phyloP scores from a whole-genome alignment of 2,113 vertebrate species.

The Speoplatyrhinus poulsoni region DNA sequence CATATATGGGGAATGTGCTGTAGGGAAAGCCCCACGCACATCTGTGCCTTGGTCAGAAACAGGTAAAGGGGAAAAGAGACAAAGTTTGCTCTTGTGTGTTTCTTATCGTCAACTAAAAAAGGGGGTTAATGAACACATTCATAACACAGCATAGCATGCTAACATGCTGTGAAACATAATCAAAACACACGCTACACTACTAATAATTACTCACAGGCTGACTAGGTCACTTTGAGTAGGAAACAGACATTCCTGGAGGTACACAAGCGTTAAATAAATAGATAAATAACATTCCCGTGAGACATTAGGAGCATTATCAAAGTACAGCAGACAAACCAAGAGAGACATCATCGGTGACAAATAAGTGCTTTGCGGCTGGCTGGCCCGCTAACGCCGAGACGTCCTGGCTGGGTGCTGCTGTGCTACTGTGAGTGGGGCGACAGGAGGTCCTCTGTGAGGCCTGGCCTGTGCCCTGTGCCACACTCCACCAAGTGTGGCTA shows the following conservation, averaged over 20 bases:
- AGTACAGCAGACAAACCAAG: conserved; percentile 11
- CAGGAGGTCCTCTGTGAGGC: not conserved
- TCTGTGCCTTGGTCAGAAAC: conserved; percentile 33
- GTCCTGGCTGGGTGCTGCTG: conserved; percentile 11
- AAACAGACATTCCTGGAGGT: not conserved
- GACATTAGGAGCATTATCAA: conserved; percentile 31
- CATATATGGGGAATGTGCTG: not conserved
- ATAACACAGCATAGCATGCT: too few species aligned
- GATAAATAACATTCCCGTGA: not conserved
- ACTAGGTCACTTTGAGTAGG: conserved; percentile 8
- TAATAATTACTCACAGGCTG: not conserved
- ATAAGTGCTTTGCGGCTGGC: not conserved
- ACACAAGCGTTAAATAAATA: not conserved
- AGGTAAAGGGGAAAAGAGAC: not conserved
- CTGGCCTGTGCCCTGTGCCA: not conserved
- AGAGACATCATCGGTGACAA: conserved; percentile 8
- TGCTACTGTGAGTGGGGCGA: not conserved
- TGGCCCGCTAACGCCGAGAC: conserved; percentile 21
- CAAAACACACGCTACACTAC: too few species aligned
- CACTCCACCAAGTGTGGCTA: conserved; percentile 9
- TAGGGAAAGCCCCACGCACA: not conserved
- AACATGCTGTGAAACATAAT: too few species aligned
- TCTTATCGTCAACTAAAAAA: too few species aligned
- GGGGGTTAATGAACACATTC: conserved; percentile 10
- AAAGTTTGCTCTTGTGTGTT: too few species aligned